Conservation (phyloP, 2,888 invertebrate species). For the Helobdella robusta region DNA sequence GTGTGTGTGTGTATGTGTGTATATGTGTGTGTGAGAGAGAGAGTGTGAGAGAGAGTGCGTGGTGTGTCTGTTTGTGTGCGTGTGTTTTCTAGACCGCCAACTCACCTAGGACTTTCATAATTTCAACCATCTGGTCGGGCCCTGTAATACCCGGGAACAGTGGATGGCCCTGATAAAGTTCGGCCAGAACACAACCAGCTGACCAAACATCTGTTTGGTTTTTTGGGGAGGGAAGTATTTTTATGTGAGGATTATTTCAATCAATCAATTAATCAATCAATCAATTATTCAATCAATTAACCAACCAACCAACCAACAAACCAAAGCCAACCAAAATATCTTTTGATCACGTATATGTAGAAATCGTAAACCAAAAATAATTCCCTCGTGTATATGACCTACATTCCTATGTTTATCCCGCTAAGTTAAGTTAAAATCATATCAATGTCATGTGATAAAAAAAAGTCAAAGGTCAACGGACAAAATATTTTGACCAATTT, state of each 20-base stretch:
- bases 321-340: too few relatives aligned
- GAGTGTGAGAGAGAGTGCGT: background rate
- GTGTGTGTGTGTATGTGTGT: background rate
- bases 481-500: conserved; percentile 63
- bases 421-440: too few relatives aligned
- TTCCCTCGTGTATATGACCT: too few relatives aligned
- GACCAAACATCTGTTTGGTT: conserved; percentile 79
- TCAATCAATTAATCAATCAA: too few relatives aligned
- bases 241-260: too few relatives aligned
- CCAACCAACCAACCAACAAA: too few relatives aligned
- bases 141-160: conserved; percentile 98
- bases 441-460: too few relatives aligned
- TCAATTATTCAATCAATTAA: too few relatives aligned
- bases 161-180: conserved; percentile 89
- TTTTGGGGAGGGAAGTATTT: background rate
- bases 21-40: background rate
- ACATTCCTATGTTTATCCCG: too few relatives aligned
- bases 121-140: conserved; percentile 97
- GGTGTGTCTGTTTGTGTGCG: background rate
- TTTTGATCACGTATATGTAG: too few relatives aligned
- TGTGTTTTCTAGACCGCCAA: background rate
- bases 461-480: background rate
- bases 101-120: conserved; percentile 79
- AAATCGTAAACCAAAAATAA: too few relatives aligned
- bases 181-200: conserved; percentile 95